Evolutionary conservation across 2,797 vertebrate species (phyloP).

Genomic region (Agapornis canus): DNA sequence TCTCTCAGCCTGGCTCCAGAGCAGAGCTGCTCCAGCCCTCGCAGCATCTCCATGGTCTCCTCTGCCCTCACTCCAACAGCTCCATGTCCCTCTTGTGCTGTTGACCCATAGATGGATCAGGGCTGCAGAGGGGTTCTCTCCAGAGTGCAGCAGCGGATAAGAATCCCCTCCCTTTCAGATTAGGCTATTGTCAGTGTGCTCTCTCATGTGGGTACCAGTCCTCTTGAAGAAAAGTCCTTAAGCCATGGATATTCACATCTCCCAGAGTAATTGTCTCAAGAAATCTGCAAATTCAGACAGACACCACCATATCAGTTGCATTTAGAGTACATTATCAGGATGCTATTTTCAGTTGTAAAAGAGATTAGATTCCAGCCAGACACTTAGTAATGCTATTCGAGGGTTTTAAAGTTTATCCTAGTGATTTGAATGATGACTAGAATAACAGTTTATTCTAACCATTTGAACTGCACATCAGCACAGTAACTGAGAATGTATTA

Average conservation of each 20-base stretch:
- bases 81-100: neutral
- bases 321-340: neutral
- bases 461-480: constrained; percentile 45
- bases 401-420: constrained; percentile 31
- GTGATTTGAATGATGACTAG: constrained; percentile 44
- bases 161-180: neutral
- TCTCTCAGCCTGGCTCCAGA: neutral
- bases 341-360: neutral
- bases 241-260: neutral
- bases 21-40: neutral
- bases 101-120: neutral
- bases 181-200: neutral
- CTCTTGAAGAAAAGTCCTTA: neutral
- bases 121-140: neutral
- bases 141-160: neutral
- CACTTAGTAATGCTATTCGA: neutral
- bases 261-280: neutral
- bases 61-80: neutral
- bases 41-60: neutral
- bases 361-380: neutral
- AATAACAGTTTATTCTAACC: constrained; percentile 38
- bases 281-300: neutral
- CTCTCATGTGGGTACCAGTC: neutral
- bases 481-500: constrained; percentile 52
- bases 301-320: neutral